A percentile compares a stretch with the other conserved stretches of the same genome.
Conservation (phyloP, 2,113 vertebrate species). For the Anoplopoma fimbria region DNA sequence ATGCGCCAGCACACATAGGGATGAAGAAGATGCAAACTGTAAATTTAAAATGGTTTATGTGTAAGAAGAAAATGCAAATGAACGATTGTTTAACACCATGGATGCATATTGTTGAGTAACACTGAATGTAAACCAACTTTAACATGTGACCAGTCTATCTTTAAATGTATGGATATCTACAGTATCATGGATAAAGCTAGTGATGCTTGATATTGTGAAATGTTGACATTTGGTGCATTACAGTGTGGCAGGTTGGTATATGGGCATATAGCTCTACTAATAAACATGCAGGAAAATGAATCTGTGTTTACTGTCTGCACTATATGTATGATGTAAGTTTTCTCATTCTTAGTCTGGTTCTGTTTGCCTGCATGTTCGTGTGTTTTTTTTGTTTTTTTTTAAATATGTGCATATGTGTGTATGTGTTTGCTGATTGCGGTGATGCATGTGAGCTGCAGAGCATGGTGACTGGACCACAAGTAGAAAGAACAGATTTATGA, state of each 20-base stretch:
- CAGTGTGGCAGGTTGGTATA: background rate
- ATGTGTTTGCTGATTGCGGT: conserved; percentile 26
- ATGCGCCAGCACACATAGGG: background rate
- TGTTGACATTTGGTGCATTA: background rate
- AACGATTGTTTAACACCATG: background rate
- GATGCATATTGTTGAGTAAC: background rate
- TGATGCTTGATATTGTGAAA: background rate
- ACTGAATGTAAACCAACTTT: background rate
- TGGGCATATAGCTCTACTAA: background rate
- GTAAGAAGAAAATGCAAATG: background rate
- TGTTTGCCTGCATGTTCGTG: background rate
- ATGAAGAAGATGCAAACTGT: background rate
- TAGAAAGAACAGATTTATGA: conserved; percentile 49
- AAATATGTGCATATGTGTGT: background rate
- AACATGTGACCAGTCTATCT: background rate
- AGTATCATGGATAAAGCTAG: background rate
- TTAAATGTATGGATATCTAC: background rate
- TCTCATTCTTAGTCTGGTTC: background rate
- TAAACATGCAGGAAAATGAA: background rate
- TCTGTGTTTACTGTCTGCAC: background rate
- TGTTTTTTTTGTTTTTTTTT: background rate
- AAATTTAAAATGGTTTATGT: too few species aligned
- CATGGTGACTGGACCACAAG: background rate
- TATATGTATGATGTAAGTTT: background rate
- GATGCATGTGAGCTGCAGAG: conserved; percentile 25